A percentile compares a stretch with the other conserved stretches of the same genome.
phyloP scores from a whole-genome alignment of 2,888 invertebrate genomes.

The Lysandra bellargus region DNA sequence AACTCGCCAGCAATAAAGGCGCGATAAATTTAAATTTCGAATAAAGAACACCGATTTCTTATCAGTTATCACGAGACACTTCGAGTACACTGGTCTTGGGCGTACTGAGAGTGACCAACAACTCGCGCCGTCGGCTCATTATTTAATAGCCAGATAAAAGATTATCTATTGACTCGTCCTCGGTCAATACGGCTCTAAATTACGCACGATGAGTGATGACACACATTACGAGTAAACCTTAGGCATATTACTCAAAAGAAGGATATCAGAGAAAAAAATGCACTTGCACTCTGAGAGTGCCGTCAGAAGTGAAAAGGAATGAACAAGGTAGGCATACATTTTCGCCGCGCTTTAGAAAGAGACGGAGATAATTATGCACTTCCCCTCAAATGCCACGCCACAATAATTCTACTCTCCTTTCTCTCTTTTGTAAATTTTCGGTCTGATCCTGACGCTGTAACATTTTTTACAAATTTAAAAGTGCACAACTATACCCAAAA shows the following conservation, averaged over 20 bases:
- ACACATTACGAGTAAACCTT: neutral
- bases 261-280: neutral
- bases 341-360: no score
- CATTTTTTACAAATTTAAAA: no score
- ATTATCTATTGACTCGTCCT: constrained; percentile 74
- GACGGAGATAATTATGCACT: no score
- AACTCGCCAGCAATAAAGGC: neutral
- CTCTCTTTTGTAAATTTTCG: no score
- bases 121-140: constrained; percentile 59
- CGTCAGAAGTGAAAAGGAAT: no score
- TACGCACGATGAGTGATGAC: constrained; percentile 50
- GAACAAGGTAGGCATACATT: no score
- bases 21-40: neutral
- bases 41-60: constrained; percentile 10
- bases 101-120: constrained; percentile 50
- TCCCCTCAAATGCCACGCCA: no score
- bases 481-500: no score
- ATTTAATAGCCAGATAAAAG: constrained; percentile 77
- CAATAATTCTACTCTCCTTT: no score
- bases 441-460: no score
- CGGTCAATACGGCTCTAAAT: constrained; percentile 66
- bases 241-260: neutral
- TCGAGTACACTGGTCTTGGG: constrained; percentile 48
- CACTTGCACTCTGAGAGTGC: no score
- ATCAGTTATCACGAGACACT: constrained; percentile 30